Conservation (phyloP, 2,888 invertebrate genomes). For the Eilema depressum region DNA sequence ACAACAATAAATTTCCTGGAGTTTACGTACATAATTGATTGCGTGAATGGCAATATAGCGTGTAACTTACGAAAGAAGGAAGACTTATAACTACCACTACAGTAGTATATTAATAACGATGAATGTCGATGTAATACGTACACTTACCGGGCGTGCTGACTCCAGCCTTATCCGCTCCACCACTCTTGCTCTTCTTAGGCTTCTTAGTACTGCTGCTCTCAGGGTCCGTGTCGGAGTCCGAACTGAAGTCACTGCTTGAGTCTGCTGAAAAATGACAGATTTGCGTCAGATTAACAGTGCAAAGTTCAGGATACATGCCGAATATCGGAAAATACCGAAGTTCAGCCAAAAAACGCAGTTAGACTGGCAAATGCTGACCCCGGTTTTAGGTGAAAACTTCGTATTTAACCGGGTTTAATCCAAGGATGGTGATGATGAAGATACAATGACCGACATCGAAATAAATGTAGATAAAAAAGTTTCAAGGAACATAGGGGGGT, state of each 20-base stretch:
- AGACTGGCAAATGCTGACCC: too few species aligned
- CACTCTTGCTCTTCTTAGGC: constrained; percentile 71
- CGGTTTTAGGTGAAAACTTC: too few species aligned
- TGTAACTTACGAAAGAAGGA: background rate
- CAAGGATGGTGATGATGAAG: too few species aligned
- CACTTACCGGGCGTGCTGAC: constrained; percentile 52
- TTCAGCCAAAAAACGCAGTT: too few species aligned
- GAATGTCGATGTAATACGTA: background rate
- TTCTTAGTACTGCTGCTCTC: constrained; percentile 80
- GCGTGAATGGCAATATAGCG: background rate
- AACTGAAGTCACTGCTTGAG: constrained; percentile 90
- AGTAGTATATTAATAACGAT: background rate
- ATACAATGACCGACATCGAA: too few species aligned
- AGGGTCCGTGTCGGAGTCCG: constrained; percentile 90
- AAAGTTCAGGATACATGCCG: too few species aligned
- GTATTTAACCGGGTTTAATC: too few species aligned
- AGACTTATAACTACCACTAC: background rate
- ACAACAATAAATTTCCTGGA: background rate
- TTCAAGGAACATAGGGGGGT: too few species aligned
- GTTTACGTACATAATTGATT: background rate
- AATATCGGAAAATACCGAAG: too few species aligned
- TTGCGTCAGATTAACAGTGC: too few species aligned
- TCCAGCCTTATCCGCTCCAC: constrained; percentile 55
- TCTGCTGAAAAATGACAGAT: constrained; percentile 72
- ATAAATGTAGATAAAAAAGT: too few species aligned